Base-by-base conservation (phyloP, 2,797 vertebrate genomes). In the Oophaga sylvatica region DNA sequence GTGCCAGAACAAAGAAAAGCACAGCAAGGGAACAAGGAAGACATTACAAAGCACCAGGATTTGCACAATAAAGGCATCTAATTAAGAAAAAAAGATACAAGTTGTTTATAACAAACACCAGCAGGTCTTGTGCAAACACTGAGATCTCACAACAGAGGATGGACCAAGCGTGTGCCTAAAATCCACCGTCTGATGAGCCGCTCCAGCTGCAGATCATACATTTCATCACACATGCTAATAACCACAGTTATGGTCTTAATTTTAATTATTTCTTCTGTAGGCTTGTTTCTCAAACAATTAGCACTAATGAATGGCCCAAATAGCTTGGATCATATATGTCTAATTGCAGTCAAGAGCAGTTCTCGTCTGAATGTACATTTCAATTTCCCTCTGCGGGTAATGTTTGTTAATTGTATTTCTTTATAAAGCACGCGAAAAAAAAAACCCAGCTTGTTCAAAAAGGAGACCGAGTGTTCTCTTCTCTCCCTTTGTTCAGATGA, bases 381-480 rank as follows among this genome's bases (percentile, higher is more conserved):
- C 95, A 95, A 94, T 95, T 95, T 93, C 94, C 95, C 94, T 96
- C 93, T 91, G 92, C 94, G 95, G 94, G 95, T 95, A 95, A 96
- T 95, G 95, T 96, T 95, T 94, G 95, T 95, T 96, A 96, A 97
- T 96, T 95, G 96, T 95, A 95, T 94, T 95, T 94, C 95, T 95
- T 95, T 95, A 93, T 94, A 94, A 76, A 87, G 91, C 91, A 91
- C 92, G 92, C 91, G 92, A 92, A 93, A 90, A 89, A 92, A 92
- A 94, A 93, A 53, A 41, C 0, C 26, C 93, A 92, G 93, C 93
- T 93, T 94, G 92, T 88, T 91, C 95, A 92, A 94, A 95, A 95
- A 87, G 67, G 68, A 87, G 93, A 94, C 92, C 91, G 93, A 96
- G 96, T 93, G 95, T 96, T 96, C 95, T 95, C 94, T 94, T 95